Evolutionary conservation across 2,113 vertebrate species (phyloP).

Genomic region (Tautogolabrus adspersus): DNA sequence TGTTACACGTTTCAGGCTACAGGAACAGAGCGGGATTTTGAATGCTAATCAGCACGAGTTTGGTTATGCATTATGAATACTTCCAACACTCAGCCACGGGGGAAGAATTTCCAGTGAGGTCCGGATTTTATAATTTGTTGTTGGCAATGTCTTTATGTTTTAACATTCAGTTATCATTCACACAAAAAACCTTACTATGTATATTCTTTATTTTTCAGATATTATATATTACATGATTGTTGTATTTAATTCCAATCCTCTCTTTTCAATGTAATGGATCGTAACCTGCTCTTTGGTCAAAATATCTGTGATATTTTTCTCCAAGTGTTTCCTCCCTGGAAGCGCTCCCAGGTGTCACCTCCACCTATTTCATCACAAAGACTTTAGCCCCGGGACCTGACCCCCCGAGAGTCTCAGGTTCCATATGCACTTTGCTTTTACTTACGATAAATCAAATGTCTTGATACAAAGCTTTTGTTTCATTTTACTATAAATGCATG

Average conservation of each 20-base stretch:
- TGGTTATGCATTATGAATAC: slow-evolving; percentile 55
- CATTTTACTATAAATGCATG: no score
- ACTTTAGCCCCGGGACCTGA: neutral
- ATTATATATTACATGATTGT: neutral
- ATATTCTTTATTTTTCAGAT: neutral
- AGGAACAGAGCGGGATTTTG: slow-evolving; percentile 49
- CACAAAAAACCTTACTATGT: neutral
- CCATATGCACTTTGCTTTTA: neutral
- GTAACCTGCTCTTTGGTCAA: no score
- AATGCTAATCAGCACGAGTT: slow-evolving; percentile 66
- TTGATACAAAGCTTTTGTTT: neutral
- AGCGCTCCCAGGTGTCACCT: neutral
- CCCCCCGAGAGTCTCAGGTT: no score
- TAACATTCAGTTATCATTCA: neutral
- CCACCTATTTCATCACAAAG: neutral
- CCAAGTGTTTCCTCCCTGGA: neutral
- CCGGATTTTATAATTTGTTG: neutral
- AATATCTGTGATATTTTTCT: neutral
- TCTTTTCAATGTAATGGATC: neutral
- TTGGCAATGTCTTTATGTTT: neutral
- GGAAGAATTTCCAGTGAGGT: slow-evolving; percentile 13
- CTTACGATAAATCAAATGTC: neutral
- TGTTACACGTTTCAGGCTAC: slow-evolving; percentile 74
- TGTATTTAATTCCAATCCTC: neutral
- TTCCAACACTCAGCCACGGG: slow-evolving; percentile 38